phyloP scores from a whole-genome alignment of 2,888 invertebrate species.

The Galerucella nymphaeae region DNA sequence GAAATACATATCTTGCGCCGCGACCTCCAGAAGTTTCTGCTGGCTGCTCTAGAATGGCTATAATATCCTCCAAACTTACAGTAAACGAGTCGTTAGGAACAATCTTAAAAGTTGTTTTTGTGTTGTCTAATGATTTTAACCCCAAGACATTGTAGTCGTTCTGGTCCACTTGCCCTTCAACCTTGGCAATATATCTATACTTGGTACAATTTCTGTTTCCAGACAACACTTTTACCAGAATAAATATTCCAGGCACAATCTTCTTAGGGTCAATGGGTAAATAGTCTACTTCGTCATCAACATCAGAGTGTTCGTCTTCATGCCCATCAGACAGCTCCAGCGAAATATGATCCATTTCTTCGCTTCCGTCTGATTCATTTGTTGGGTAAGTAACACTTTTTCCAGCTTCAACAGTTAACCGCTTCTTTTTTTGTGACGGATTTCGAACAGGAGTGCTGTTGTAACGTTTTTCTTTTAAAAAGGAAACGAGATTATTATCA shows the following conservation, averaged over 20 bases:
- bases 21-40: constrained; percentile 14
- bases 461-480: too few relatives aligned
- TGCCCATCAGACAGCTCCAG: too few relatives aligned
- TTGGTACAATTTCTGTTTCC: too few relatives aligned
- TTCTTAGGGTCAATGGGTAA: constrained; percentile 34
- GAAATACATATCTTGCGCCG: constrained; percentile 19
- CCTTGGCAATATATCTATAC: neutral
- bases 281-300: constrained; percentile 37
- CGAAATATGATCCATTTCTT: too few relatives aligned
- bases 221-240: constrained; percentile 28
- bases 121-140: constrained; percentile 25
- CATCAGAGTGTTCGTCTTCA: too few relatives aligned
- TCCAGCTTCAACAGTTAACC: too few relatives aligned
- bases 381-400: too few relatives aligned
- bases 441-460: too few relatives aligned
- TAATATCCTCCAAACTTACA: constrained; percentile 28
- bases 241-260: constrained; percentile 38
- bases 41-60: constrained; percentile 17
- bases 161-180: too few relatives aligned
- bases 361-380: too few relatives aligned
- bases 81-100: constrained; percentile 30
- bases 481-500: too few relatives aligned
- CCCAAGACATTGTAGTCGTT: constrained; percentile 2
- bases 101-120: constrained; percentile 29
- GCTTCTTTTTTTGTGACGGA: too few relatives aligned